These are phyloP conservation scores for Corydoras maculifer DNA, from an alignment of 2,113 vertebrate genomes.

Conservation along the genomic window DNA sequence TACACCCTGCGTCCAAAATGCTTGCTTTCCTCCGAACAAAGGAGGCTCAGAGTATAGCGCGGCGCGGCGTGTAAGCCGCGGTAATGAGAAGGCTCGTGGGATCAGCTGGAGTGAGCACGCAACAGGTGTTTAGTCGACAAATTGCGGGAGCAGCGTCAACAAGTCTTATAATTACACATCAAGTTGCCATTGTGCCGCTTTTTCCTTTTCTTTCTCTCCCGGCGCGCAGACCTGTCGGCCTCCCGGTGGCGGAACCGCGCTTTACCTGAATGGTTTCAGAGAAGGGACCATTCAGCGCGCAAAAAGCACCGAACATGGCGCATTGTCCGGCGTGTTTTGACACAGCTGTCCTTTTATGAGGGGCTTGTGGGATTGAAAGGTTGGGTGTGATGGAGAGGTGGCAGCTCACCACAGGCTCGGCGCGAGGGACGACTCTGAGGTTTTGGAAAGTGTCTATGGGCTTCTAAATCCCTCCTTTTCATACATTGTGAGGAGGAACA, in stretches of 20 bases:
- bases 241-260: no score
- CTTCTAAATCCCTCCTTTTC: no score
- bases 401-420: no score
- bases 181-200: conserved; percentile 34
- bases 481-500: neutral
- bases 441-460: no score
- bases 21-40: no score
- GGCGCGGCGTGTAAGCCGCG: neutral
- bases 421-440: no score
- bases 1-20: no score
- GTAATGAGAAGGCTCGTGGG: conserved; percentile 55
- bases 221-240: no score
- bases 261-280: no score
- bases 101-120: conserved; percentile 52
- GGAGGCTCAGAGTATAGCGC: no score
- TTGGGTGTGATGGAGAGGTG: conserved; percentile 49
- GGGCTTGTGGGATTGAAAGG: conserved; percentile 21
- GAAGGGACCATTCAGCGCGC: no score
- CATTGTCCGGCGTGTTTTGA: neutral
- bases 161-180: conserved; percentile 56
- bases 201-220: conserved; percentile 46
- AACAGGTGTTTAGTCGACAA: conserved; percentile 61
- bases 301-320: no score
- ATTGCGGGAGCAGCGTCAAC: conserved; percentile 53
- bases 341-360: conserved; percentile 5